Percentiles rank a stretch among this genome's conserved stretches.
Conservation (phyloP, 2,888 invertebrate species). For the Agrochola macilenta region DNA sequence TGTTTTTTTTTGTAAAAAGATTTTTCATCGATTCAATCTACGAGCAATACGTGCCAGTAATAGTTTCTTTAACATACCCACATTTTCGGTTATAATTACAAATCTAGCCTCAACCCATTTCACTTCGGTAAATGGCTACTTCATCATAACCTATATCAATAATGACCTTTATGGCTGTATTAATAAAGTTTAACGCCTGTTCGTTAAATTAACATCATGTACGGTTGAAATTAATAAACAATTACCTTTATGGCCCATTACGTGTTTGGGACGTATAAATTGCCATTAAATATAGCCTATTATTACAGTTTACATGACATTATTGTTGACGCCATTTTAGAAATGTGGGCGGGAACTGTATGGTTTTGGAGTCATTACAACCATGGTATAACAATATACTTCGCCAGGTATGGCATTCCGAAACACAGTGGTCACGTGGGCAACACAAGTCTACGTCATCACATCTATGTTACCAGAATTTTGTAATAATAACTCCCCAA, state of each 20-base stretch:
- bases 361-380: slow-evolving; percentile 20
- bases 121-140: neutral
- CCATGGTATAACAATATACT: too few species aligned
- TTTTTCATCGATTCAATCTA: too few species aligned
- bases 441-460: too few species aligned
- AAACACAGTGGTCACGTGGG: too few species aligned
- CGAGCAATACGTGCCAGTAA: neutral
- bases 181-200: slow-evolving; percentile 41
- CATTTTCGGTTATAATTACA: neutral
- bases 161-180: slow-evolving; percentile 15
- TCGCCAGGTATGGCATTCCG: too few species aligned
- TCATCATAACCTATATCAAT: slow-evolving; percentile 5
- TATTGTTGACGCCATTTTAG: slow-evolving; percentile 35
- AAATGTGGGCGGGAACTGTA: slow-evolving; percentile 40
- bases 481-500: too few species aligned
- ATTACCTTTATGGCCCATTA: slow-evolving; percentile 49
- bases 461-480: too few species aligned
- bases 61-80: too few species aligned
- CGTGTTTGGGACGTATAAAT: slow-evolving; percentile 51
- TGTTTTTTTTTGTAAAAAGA: too few species aligned
- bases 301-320: slow-evolving; percentile 39
- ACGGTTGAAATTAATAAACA: slow-evolving; percentile 55
- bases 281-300: slow-evolving; percentile 38
- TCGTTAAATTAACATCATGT: slow-evolving; percentile 40
- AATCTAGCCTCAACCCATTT: neutral